A percentile compares a stretch with the other conserved stretches of the same genome.
Conservation (phyloP, 64 coral and sea anemone genomes). For the Dendronephthya gigantea region DNA sequence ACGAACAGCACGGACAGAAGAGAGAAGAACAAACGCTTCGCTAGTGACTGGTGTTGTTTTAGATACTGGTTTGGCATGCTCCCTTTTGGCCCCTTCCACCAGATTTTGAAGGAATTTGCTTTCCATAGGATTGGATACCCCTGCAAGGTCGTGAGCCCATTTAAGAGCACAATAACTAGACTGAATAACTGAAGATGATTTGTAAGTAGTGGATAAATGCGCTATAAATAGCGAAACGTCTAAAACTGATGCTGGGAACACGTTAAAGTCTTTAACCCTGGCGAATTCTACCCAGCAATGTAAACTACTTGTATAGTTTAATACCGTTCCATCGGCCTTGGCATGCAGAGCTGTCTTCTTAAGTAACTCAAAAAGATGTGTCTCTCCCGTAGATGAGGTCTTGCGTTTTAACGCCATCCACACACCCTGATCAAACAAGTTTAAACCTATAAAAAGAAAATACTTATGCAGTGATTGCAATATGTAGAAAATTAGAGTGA, state of each 20-base stretch:
- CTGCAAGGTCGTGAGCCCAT: constrained; percentile 24
- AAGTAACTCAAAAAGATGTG: background rate
- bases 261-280: background rate
- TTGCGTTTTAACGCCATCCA: background rate
- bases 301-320: background rate
- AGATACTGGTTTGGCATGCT: constrained; percentile 16
- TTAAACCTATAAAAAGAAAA: background rate
- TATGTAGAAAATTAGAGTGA: background rate
- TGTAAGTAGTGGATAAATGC: constrained; percentile 14
- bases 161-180: constrained; percentile 16
- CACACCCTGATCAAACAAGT: background rate
- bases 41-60: constrained; percentile 11
- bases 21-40: too few species aligned
- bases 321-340: background rate
- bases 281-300: background rate
- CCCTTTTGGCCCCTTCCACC: constrained; percentile 23
- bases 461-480: background rate
- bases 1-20: constrained; percentile 8
- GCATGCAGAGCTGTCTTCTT: constrained; percentile 16
- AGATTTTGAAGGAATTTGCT: constrained; percentile 19
- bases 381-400: background rate
- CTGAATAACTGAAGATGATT: constrained; percentile 12
- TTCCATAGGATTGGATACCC: background rate
- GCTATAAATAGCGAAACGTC: constrained; percentile 14
- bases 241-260: constrained; percentile 17